phyloP scores from a whole-genome alignment of 2,113 vertebrate genomes.

The Oceanodroma tethys region DNA sequence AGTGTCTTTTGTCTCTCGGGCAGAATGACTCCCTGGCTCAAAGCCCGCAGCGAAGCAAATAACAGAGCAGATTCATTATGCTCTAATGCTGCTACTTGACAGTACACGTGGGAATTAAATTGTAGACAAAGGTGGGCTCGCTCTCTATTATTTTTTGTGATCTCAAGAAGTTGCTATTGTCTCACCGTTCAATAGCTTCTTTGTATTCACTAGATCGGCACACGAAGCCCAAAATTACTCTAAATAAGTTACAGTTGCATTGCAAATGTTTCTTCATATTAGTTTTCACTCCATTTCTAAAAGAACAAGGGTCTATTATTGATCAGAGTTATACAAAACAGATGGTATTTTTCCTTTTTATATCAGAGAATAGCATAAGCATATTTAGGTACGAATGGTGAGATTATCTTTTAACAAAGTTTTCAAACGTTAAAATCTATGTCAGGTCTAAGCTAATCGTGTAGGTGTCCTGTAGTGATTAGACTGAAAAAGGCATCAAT shows the following conservation, averaged over 20 bases:
- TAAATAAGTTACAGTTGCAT: neutral
- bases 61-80: conserved; percentile 35
- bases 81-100: neutral
- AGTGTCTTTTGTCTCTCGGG: conserved; percentile 56
- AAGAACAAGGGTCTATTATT: neutral
- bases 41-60: conserved; percentile 12
- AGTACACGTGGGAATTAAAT: conserved; percentile 7
- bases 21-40: conserved; percentile 56
- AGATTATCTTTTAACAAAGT: neutral
- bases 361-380: neutral
- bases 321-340: neutral
- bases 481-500: neutral
- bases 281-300: neutral
- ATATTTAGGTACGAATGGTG: neutral
- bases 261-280: neutral
- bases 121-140: neutral
- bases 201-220: neutral
- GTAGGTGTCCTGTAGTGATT: neutral
- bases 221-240: neutral
- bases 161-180: neutral
- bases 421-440: neutral
- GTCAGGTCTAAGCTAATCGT: neutral
- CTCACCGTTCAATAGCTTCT: neutral
- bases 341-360: neutral
- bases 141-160: neutral